Conservation (phyloP, 2,113 vertebrate genomes). For the Mohoua ochrocephala region DNA sequence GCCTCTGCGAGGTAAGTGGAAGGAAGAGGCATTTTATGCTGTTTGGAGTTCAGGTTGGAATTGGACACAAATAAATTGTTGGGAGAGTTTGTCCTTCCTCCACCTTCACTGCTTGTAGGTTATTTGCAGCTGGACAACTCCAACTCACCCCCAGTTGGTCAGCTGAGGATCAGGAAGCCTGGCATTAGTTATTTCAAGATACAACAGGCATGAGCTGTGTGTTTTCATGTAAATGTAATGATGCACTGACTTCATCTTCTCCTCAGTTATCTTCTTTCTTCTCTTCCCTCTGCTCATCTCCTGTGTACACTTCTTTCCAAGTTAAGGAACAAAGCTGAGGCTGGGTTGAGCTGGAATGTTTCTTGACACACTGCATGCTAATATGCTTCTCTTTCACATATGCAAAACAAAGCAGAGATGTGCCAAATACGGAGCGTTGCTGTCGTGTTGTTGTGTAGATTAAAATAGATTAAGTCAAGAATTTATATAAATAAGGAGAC, state of each 20-base stretch:
- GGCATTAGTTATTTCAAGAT: background rate
- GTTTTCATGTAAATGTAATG: background rate
- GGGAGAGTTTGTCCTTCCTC: background rate
- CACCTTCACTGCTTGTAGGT: background rate
- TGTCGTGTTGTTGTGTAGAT: constrained; percentile 21
- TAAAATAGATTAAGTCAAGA: constrained; percentile 38
- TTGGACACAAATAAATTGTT: background rate
- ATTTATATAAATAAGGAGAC: constrained; percentile 44
- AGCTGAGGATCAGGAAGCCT: background rate
- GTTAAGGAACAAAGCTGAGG: background rate
- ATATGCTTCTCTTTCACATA: constrained; percentile 25
- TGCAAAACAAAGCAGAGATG: background rate
- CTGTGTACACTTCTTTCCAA: background rate
- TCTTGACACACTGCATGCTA: background rate
- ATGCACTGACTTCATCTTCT: background rate
- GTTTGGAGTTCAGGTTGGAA: background rate
- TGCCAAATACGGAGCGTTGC: background rate
- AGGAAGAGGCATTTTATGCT: background rate
- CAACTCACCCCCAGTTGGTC: background rate
- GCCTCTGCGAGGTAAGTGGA: background rate
- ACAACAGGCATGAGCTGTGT: background rate
- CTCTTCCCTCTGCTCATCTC: background rate
- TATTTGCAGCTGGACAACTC: background rate
- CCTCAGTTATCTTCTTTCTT: background rate
- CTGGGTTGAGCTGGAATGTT: background rate